Evolutionary conservation across 2,113 vertebrate species (phyloP), one percentile per base, ranked within the genome.

Genomic region (Lota lota): DNA sequence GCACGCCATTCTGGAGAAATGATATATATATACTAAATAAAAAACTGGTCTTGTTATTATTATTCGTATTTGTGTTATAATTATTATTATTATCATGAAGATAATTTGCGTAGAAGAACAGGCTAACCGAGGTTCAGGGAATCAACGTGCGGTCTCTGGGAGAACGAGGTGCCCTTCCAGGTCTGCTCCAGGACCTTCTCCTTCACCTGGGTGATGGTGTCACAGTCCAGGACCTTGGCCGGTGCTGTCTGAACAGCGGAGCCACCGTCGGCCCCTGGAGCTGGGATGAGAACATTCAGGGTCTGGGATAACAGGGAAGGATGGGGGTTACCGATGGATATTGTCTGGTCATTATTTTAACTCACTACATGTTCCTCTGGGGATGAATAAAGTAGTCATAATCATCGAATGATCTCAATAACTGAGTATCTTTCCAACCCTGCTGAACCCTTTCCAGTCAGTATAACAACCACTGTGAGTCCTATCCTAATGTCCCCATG

Each of bases 131-230:
- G 93, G 77, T 98, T 94, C 61, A 99, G 85, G 1, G 95, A 93
- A 75, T 95, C 94, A 0, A 94, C 82, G 69, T 95, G 94, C 0
- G 96, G 97, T n/a, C 97, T 92, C 78, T 94, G 94, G 62, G 94
- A 93, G 51, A 92, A 95, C 0, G 96, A 94, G 0, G 93, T 92
- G 64, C 95, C 95, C 83, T 98, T 98, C 80, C 94, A 97, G 40
- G 95, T 91, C 85, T 99, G 97, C 69, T 99, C 97, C n/a, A 99
- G 87, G 79, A 98, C 94, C 78, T 99, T 99, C 89, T 99, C 97
- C 88, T 98, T 99, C 84, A 97, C 97, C 76, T 99, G 97, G 1
- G 95, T 96, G 90, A 98, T 96, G 83, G 96, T 98, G 88, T 98
- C 96, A 76, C 96, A 98, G 89, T 99, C 97, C 66, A 99, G 82